phyloP scores from a whole-genome alignment of 2,113 vertebrate genomes.

The Cepphus grylle region DNA sequence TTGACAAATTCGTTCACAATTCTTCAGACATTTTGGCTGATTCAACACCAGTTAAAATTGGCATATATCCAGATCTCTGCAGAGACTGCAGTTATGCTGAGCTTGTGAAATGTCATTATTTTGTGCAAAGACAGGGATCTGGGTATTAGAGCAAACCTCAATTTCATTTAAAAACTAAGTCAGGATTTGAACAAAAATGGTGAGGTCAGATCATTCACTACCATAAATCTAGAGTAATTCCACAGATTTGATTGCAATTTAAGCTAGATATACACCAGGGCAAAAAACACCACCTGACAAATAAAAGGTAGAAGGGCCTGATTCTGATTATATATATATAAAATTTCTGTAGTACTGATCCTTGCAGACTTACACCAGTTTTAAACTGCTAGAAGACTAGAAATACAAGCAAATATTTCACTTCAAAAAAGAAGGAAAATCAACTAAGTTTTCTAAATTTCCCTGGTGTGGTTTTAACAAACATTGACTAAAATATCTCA shows the following conservation, averaged over 20 bases:
- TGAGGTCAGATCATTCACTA: neutral
- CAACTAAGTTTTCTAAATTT: neutral
- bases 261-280: neutral
- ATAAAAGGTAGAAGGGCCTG: neutral
- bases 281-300: neutral
- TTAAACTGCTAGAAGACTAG: neutral
- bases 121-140: neutral
- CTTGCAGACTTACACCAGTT: neutral
- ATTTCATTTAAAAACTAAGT: neutral
- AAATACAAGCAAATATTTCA: neutral
- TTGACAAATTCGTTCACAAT: neutral
- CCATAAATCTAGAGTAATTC: neutral
- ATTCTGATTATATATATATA: neutral
- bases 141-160: neutral
- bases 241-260: neutral
- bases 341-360: neutral
- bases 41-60: neutral
- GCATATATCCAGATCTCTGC: neutral
- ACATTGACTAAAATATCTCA: neutral
- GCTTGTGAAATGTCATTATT: neutral
- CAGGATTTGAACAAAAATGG: neutral
- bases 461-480: neutral
- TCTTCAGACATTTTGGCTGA: conserved; percentile 14
- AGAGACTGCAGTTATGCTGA: neutral
- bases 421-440: neutral